Conservation (phyloP, 2,113 vertebrate species). For the Phalacrocorax aristotelis region DNA sequence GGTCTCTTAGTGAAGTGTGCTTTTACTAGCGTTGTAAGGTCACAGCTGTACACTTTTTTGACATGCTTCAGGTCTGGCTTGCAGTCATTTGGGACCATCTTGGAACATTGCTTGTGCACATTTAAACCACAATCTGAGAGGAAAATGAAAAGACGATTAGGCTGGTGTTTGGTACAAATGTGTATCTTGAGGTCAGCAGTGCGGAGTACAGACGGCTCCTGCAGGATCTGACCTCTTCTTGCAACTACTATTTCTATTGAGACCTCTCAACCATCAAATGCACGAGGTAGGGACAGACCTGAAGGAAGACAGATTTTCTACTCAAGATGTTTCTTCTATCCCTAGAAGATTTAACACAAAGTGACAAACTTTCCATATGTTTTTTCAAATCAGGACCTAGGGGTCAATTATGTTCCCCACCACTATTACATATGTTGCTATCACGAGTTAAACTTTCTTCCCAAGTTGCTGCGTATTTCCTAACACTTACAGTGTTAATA, state of each 20-base stretch:
- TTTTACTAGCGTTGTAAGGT: slow-evolving; percentile 97
- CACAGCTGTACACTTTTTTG: slow-evolving; percentile 92
- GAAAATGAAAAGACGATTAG: slow-evolving; percentile 12
- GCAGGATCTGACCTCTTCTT: neutral
- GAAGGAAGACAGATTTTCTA: neutral
- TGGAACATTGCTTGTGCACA: slow-evolving; percentile 96
- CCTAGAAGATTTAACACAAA: neutral
- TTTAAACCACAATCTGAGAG: slow-evolving; percentile 93
- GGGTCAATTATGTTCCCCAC: neutral
- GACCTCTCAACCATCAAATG: neutral
- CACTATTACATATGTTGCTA: neutral
- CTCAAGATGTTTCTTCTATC: neutral
- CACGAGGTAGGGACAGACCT: neutral
- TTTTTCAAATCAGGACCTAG: neutral
- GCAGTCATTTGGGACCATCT: slow-evolving; percentile 96
- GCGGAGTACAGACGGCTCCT: neutral
- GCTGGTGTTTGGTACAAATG: neutral
- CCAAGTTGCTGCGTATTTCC: neutral
- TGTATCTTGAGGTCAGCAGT: neutral
- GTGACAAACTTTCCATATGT: neutral
- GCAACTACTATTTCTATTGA: neutral
- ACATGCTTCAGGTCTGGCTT: slow-evolving; percentile 91
- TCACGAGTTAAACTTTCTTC: neutral
- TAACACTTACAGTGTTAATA: neutral
- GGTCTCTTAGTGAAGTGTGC: slow-evolving; percentile 94